Percentiles rank a stretch among this genome's conserved stretches.
Evolutionary conservation across 2,888 invertebrate species (phyloP).

Genomic region (Eudasyphora cyanicolor): DNA sequence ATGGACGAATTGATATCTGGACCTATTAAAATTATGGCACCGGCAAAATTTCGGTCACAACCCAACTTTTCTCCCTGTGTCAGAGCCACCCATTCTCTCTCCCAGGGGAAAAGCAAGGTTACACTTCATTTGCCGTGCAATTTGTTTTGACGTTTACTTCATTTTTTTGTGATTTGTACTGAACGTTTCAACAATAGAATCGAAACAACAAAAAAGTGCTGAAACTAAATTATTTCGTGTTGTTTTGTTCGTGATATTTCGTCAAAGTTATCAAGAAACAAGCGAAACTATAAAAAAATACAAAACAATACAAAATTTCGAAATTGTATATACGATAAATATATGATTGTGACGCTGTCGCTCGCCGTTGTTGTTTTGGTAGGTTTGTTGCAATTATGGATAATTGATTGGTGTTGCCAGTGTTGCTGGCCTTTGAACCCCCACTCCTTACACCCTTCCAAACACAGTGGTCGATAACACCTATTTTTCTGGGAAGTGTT

Average conservation of each 20-base stretch:
- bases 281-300: background rate
- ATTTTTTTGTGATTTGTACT: background rate
- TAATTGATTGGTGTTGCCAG: conserved; percentile 41
- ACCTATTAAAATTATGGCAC: too few relatives aligned
- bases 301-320: conserved; percentile 22
- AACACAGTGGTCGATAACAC: background rate
- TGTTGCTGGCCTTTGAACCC: background rate
- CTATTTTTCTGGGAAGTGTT: background rate
- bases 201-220: background rate
- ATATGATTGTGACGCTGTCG: background rate
- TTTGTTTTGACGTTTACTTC: conserved; percentile 7
- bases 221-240: conserved; percentile 4
- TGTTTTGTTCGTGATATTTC: background rate
- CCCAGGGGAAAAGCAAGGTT: too few relatives aligned
- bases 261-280: conserved; percentile 10
- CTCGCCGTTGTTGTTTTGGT: background rate
- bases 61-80: too few relatives aligned
- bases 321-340: too few relatives aligned
- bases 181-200: background rate
- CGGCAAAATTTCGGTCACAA: too few relatives aligned
- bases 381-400: conserved; percentile 37
- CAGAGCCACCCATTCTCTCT: too few relatives aligned
- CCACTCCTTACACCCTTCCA: too few relatives aligned
- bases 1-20: too few relatives aligned
- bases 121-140: too few relatives aligned